A percentile compares a stretch with the other conserved stretches of the same genome.
Evolutionary conservation across 2,888 invertebrate species (phyloP).

Genomic region (Limnephilus rhombicus): DNA sequence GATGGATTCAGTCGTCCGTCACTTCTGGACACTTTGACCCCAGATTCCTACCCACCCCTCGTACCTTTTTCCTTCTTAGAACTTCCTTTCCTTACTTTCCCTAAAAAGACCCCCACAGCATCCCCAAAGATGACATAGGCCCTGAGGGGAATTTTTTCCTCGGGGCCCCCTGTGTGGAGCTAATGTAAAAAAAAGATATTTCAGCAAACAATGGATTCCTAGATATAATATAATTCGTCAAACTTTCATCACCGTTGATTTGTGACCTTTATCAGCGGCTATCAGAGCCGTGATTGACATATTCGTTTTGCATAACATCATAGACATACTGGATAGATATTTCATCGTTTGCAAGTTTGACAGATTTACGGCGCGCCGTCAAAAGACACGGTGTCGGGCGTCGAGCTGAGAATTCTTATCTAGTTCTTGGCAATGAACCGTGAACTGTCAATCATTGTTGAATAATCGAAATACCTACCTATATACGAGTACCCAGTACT

Average conservation of each 20-base stretch:
- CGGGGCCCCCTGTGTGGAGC: too few relatives aligned
- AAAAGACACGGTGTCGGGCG: constrained; percentile 12
- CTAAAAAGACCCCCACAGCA: too few relatives aligned
- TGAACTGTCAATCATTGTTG: constrained; percentile 55
- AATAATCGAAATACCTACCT: constrained; percentile 32
- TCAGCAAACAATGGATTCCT: background rate
- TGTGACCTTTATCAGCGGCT: background rate
- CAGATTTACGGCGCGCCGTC: constrained; percentile 55
- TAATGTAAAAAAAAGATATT: background rate
- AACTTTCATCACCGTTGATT: background rate
- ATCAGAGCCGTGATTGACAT: constrained; percentile 8
- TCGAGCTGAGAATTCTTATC: constrained; percentile 6
- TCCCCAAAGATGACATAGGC: too few relatives aligned
- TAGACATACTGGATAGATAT: constrained; percentile 8
- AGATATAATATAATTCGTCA: background rate
- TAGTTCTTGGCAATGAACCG: constrained; percentile 56
- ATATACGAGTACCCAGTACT: constrained; percentile 1
- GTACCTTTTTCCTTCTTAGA: too few relatives aligned
- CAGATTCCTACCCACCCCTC: too few relatives aligned
- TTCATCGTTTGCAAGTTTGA: constrained; percentile 53
- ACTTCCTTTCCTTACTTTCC: too few relatives aligned
- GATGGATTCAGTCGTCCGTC: too few relatives aligned
- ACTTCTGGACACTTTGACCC: too few relatives aligned
- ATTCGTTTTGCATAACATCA: constrained; percentile 19
- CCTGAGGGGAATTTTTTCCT: too few relatives aligned